These are phyloP conservation scores for Stramonita haemastoma DNA, from an alignment of 2,888 invertebrate species.

Conservation along the genomic window DNA sequence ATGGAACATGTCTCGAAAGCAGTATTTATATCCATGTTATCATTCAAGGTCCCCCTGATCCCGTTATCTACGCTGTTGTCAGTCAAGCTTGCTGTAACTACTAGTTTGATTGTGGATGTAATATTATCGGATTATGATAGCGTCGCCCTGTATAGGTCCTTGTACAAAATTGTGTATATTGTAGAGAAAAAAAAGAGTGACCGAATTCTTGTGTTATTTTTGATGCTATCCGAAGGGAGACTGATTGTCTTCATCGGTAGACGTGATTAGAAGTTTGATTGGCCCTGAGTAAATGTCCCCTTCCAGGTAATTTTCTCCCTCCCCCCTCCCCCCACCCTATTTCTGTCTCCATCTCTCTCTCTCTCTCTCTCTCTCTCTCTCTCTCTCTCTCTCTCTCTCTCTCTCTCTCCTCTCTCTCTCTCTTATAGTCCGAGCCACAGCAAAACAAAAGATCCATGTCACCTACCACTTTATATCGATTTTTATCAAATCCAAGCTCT, in stretches of 20 bases:
- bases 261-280: too few species aligned
- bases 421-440: background rate
- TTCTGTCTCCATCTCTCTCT: conserved; percentile 11
- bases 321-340: background rate
- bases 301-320: background rate
- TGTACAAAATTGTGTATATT: background rate
- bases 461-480: too few species aligned
- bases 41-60: background rate
- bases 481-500: too few species aligned
- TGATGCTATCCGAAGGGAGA: too few species aligned
- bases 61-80: conserved; percentile 18
- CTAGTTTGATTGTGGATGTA: conserved; percentile 2
- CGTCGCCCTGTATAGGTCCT: background rate
- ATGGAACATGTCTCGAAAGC: conserved; percentile 19
- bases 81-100: conserved; percentile 16
- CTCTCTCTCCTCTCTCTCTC: background rate
- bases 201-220: background rate
- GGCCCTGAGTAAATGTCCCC: background rate
- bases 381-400: conserved; percentile 14
- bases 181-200: background rate
- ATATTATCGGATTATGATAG: background rate
- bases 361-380: conserved; percentile 19
- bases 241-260: too few species aligned
- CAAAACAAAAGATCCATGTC: too few species aligned
- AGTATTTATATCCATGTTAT: conserved; percentile 31